These are phyloP conservation scores for Actenoides lindsayi DNA, from an alignment of 2,113 vertebrate genomes.

Conservation along the genomic window DNA sequence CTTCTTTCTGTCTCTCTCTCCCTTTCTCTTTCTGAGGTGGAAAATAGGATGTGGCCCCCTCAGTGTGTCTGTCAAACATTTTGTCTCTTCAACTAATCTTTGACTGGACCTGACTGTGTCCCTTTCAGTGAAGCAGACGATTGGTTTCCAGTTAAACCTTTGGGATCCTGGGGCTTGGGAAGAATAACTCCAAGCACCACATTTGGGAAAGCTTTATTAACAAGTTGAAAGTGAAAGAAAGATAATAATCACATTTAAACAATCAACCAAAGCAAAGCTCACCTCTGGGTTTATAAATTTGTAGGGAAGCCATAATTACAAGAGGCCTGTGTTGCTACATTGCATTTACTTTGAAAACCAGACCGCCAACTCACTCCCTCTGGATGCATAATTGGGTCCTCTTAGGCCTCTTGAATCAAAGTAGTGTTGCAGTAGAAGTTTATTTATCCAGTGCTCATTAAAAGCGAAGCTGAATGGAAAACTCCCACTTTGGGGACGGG, in stretches of 20 bases:
- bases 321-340: constrained; percentile 65
- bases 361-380: constrained; percentile 65
- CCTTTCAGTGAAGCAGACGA: constrained; percentile 10
- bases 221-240: constrained; percentile 75
- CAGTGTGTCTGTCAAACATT: constrained; percentile 28
- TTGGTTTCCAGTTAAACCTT: constrained; percentile 57
- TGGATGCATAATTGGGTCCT: constrained; percentile 80
- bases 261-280: constrained; percentile 77
- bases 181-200: constrained; percentile 40
- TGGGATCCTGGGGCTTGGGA: constrained; percentile 45
- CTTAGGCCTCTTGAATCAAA: constrained; percentile 74
- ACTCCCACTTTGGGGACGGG: constrained; percentile 78
- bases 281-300: constrained; percentile 78
- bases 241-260: constrained; percentile 80
- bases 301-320: constrained; percentile 73
- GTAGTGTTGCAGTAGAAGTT: constrained; percentile 78
- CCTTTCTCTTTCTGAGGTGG: not conserved
- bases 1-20: not conserved
- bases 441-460: constrained; percentile 82
- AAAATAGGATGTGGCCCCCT: constrained; percentile 3
- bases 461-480: constrained; percentile 79
- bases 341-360: constrained; percentile 78
- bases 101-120: not conserved
- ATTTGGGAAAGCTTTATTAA: constrained; percentile 70
- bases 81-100: constrained; percentile 46